These are phyloP conservation scores for Chrosomus eos DNA, from an alignment of 2,797 vertebrate species.

Conservation along the genomic window DNA sequence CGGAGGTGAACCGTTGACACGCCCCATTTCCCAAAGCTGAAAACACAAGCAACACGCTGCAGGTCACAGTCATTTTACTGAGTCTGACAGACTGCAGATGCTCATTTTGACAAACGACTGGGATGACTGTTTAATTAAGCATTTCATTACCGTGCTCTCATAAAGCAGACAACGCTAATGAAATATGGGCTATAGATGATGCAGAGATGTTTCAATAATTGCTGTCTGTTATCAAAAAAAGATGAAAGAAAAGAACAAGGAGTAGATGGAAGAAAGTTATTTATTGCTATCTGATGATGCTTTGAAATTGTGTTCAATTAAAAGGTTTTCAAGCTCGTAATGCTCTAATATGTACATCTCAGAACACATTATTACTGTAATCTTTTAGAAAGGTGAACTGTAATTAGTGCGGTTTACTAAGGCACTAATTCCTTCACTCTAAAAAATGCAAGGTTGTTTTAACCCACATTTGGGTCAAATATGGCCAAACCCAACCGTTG, in stretches of 20 bases:
- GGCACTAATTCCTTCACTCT: too few relatives aligned
- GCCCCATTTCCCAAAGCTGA: conserved; percentile 36
- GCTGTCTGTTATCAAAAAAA: conserved; percentile 34
- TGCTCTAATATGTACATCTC: neutral
- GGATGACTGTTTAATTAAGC: conserved; percentile 59
- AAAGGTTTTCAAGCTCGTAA: conserved; percentile 5
- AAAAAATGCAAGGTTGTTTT: too few relatives aligned
- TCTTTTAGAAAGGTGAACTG: neutral
- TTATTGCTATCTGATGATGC: neutral
- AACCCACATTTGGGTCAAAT: too few relatives aligned
- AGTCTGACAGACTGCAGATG: conserved; percentile 44
- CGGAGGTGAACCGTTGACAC: conserved; percentile 43
- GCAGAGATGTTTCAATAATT: conserved; percentile 33
- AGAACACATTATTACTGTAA: neutral
- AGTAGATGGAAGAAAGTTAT: neutral
- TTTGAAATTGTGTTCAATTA: neutral
- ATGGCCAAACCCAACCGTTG: too few relatives aligned
- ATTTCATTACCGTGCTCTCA: conserved; percentile 51
- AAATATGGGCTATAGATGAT: conserved; percentile 42
- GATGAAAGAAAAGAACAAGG: neutral
- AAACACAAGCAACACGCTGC: conserved; percentile 9
- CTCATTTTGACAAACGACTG: conserved; percentile 58
- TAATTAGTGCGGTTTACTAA: neutral
- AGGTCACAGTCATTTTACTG: conserved; percentile 36
- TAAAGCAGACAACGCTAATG: conserved; percentile 35